Evolutionary conservation across 2,888 invertebrate species (phyloP), one percentile per base, ranked within the genome.

Genomic region (Halictus ligatus): DNA sequence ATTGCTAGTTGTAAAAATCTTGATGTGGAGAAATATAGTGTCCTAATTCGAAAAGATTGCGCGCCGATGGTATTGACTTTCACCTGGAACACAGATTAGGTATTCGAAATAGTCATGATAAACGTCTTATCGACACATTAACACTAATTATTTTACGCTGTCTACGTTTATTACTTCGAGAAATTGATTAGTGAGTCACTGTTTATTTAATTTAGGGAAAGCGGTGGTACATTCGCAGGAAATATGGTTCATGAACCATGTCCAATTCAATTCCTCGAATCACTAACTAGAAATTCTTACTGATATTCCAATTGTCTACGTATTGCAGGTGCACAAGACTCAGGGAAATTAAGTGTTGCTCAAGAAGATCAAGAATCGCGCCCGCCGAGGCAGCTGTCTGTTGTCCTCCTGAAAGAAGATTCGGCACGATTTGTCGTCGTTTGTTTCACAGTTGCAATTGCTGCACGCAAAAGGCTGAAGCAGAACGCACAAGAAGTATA

Each of bases 381-480:
- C 94, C 94, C 0, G 93, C 92, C 5, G 94, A 94, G 67, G 35
- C 82, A 7, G 78, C 91, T 8, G 75, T 84, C 67, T 95, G 94
- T 80, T 94, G 94, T 84, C 93, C 94, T 6, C 92, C 94, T 5
- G 94, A 94, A 79, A 90, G 93, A 80, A 88, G 94, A 86, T 93
- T 94, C 85, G 92, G 92, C 21, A 92, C 93, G 6, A 83, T 94
- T 25, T 95, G 95, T 75, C 89, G 93, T 25, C 89, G 93, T 69
- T 82, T 93, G 18, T 92, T 93, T 77, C 80, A 89, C 7, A 89
- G 87, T 13, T 92, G 92, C 85, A 89, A 87, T 25, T 92, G 71
- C 40, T 71, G 93, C 86, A 90, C 81, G 58, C 88, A 89, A 43
- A 85, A 74, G 46, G 81, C 89, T 12, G 92, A 93, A n/a, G 88